Base-by-base conservation (phyloP, 2,113 vertebrate species). In the Pipa parva region DNA sequence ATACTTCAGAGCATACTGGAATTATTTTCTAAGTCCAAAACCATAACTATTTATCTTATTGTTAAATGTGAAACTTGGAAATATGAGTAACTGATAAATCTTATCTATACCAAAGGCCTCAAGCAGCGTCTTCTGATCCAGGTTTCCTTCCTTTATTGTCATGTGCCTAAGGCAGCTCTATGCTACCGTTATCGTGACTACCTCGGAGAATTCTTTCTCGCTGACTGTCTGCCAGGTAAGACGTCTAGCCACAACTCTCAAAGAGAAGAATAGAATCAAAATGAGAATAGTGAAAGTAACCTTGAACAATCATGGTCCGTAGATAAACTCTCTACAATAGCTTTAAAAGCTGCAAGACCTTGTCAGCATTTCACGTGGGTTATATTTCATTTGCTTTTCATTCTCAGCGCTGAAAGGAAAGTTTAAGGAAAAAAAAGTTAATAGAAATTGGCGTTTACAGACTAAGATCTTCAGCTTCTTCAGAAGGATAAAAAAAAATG, bases 31-130 rank as follows among this genome's bases (percentile, higher is more conserved):
- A 28, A 61, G 71, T 33, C 58, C 63, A 24, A n/a, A 28, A 55
- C 27, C 15, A 54, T 49, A 74, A 75, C 71, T 54, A 36, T 46
- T 59, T 51, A 48, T 73, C 50, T 76, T 63, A 75, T 55, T 63
- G 63, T 54, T 27, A 60, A 75, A 36, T 11, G 72, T 56, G 63
- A 68, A 71, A 49, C 52, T 3, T 13, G 5, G 54, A 9, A 68
- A 7, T 42, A n/a, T 56, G 59, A 61, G 66, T 62, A 31, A 58
- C 75, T 66, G 49, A 80, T 69, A 62, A 70, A 77, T 54, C 74
- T 74, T 10, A 56, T 22, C 18, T 25, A 46, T 17, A 11, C 10
- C 46, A 12, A 18, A 36, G 6, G 61, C 42, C 56, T 73, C 17
- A 24, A 61, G 50, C 62, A 45, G 22, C 2, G 1, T 72, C 31